phyloP scores from a whole-genome alignment of 2,888 invertebrate genomes.

The Stenodera caucasica region DNA sequence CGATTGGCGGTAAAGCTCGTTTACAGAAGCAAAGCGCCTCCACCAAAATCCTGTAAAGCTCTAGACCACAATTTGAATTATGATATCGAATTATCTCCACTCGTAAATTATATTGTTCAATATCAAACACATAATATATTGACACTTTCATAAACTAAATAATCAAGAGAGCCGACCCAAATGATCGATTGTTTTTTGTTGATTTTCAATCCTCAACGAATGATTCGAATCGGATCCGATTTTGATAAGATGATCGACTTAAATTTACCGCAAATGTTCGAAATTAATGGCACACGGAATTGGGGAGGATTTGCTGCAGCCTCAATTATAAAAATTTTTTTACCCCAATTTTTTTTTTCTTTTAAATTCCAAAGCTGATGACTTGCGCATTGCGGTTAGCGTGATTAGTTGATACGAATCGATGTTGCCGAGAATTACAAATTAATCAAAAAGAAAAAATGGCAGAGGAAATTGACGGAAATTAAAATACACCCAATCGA shows the following conservation, averaged over 20 bases:
- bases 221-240: neutral
- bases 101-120: neutral
- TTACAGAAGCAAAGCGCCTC: conserved; percentile 10
- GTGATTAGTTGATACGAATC: conserved; percentile 19
- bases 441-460: neutral
- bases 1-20: conserved; percentile 6
- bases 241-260: neutral
- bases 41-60: conserved; percentile 10
- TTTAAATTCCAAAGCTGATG: neutral
- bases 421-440: conserved; percentile 1
- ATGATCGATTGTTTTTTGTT: too few relatives aligned
- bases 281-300: neutral
- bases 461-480: neutral
- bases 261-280: neutral
- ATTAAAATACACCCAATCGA: neutral
- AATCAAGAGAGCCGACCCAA: neutral
- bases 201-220: neutral
- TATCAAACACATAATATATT: neutral
- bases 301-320: conserved; percentile 1
- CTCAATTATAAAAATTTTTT: neutral
- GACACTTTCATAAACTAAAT: neutral
- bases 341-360: neutral
- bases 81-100: conserved; percentile 8
- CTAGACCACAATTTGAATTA: conserved; percentile 12
- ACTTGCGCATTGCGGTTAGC: conserved; percentile 27